A percentile compares a stretch with the other conserved stretches of the same genome.
phyloP scores from a whole-genome alignment of 2,113 vertebrate genomes.

The Podarcis cretensis region DNA sequence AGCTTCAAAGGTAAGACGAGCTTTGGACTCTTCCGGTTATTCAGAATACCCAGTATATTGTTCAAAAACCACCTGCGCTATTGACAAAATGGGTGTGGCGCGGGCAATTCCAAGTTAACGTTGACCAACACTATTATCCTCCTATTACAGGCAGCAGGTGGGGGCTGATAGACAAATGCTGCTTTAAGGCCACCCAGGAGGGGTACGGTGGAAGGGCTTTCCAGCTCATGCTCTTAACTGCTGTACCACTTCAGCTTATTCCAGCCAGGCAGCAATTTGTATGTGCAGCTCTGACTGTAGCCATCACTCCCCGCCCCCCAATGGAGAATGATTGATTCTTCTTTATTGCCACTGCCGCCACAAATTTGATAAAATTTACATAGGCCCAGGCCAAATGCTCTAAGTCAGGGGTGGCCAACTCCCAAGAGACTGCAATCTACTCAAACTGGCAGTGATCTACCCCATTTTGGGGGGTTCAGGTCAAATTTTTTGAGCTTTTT shows the following conservation, averaged over 20 bases:
- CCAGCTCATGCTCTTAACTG: background rate
- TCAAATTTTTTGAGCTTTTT: too few relatives aligned
- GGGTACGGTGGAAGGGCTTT: too few relatives aligned
- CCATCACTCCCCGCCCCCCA: background rate
- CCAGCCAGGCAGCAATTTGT: background rate
- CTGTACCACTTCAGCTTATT: background rate
- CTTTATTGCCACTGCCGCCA: background rate
- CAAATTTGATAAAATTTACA: background rate
- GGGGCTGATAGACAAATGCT: background rate
- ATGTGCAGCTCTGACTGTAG: background rate
- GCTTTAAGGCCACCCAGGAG: background rate
- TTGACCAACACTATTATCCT: background rate
- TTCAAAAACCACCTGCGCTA: background rate
- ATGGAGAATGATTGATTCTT: background rate
- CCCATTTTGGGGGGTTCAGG: too few relatives aligned
- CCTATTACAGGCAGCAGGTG: background rate
- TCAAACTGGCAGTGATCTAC: too few relatives aligned
- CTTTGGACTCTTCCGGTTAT: background rate
- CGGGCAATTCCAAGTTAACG: background rate
- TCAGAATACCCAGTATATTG: background rate
- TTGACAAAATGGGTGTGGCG: background rate
- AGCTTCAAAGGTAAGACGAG: slow-evolving; percentile 89
- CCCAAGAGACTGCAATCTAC: too few relatives aligned
- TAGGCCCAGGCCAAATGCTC: background rate
- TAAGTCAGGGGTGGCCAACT: too few relatives aligned